Evolutionary conservation across 1,140 invertebrate genomes (phyloP).

Genomic region (Pseudachorutes palmiensis): DNA sequence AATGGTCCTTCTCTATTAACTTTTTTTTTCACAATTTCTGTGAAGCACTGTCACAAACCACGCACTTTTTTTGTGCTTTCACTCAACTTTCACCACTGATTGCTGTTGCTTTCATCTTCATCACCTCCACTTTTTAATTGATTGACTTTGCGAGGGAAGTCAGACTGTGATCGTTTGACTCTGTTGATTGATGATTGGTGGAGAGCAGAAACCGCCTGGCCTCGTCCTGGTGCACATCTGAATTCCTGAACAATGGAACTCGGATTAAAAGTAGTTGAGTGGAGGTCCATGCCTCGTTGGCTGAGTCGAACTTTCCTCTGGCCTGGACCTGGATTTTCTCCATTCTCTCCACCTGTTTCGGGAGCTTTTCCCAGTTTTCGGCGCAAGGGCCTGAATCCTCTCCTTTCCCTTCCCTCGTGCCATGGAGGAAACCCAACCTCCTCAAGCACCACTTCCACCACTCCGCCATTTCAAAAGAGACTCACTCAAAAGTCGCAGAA

Average conservation of each 20-base stretch:
- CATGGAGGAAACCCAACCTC: not conserved
- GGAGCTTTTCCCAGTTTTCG: not conserved
- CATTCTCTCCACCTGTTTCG: not conserved
- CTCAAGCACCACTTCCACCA: not conserved
- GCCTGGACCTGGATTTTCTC: not conserved
- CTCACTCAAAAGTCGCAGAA: not conserved
- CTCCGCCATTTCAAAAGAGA: not conserved
- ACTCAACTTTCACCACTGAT: not conserved
- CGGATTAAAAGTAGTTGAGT: not conserved
- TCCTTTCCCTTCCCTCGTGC: not conserved
- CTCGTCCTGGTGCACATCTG: not conserved
- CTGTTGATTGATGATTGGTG: not conserved
- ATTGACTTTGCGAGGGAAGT: not conserved
- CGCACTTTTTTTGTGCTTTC: conserved; percentile 10
- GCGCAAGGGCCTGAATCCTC: not conserved
- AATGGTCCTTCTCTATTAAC: too few species aligned
- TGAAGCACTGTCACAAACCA: conserved; percentile 14
- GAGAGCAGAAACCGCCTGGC: too few species aligned
- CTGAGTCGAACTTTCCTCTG: not conserved
- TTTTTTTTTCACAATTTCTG: conserved; percentile 14
- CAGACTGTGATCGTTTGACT: not conserved
- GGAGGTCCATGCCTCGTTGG: too few species aligned
- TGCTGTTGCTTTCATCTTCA: not conserved
- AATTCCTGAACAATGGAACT: not conserved
- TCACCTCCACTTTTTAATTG: not conserved